Evolutionary conservation across 2,797 vertebrate genomes (phyloP).

Genomic region (Myripristis murdjan): DNA sequence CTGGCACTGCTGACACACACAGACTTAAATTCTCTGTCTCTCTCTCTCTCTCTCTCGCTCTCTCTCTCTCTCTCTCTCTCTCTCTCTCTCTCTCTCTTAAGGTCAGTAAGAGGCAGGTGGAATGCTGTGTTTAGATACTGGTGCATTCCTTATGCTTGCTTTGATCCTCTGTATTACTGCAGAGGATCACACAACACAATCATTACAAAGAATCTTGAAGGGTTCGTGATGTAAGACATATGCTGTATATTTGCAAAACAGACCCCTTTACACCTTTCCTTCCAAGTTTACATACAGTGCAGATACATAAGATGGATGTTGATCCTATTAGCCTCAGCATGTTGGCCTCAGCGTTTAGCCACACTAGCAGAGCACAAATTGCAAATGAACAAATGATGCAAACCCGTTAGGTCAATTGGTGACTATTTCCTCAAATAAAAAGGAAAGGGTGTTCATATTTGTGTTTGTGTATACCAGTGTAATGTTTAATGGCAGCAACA

Average conservation of each 20-base stretch:
- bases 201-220: slow-evolving; percentile 36
- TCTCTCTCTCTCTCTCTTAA: slow-evolving; percentile 52
- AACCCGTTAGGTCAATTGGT: slow-evolving; percentile 42
- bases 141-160: slow-evolving; percentile 42
- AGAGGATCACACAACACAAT: slow-evolving; percentile 16
- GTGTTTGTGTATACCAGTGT: slow-evolving; percentile 20
- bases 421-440: slow-evolving; percentile 55
- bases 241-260: slow-evolving; percentile 7
- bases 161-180: slow-evolving; percentile 41
- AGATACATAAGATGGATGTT: slow-evolving; percentile 15
- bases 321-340: slow-evolving; percentile 3
- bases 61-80: neutral
- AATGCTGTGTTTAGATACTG: slow-evolving; percentile 68
- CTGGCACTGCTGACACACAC: slow-evolving; percentile 60
- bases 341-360: slow-evolving; percentile 16
- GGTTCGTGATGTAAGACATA: slow-evolving; percentile 8
- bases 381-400: slow-evolving; percentile 16
- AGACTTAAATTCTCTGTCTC: slow-evolving; percentile 21
- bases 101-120: slow-evolving; percentile 58
- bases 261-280: slow-evolving; percentile 27
- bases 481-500: slow-evolving; percentile 41
- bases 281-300: slow-evolving; percentile 8
- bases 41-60: slow-evolving; percentile 5
- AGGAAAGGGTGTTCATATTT: slow-evolving; percentile 23
- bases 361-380: slow-evolving; percentile 18